A percentile compares a stretch with the other conserved stretches of the same genome.
phyloP scores from a whole-genome alignment of 2,888 invertebrate genomes.

The Rugalucina vietnamica region DNA sequence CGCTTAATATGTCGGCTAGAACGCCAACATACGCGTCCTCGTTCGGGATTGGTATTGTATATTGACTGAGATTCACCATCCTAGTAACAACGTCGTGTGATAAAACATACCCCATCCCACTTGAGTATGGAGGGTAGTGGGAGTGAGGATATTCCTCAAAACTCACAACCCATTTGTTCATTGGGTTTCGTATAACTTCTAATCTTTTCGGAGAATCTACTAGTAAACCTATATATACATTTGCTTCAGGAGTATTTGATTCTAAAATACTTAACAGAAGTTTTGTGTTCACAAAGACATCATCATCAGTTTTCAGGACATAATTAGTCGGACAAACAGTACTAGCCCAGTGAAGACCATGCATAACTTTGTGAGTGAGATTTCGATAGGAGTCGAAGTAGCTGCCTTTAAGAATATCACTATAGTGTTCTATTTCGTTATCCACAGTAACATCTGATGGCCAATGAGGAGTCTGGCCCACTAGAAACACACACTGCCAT shows the following conservation, averaged over 20 bases:
- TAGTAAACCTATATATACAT: constrained; percentile 81
- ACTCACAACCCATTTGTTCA: constrained; percentile 79
- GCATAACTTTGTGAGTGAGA: constrained; percentile 79
- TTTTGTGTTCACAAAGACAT: constrained; percentile 79
- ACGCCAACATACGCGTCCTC: constrained; percentile 83
- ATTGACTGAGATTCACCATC: constrained; percentile 70
- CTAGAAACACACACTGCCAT: constrained; percentile 79
- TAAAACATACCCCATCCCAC: constrained; percentile 82
- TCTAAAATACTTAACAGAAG: constrained; percentile 68
- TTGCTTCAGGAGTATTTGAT: constrained; percentile 57
- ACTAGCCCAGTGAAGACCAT: constrained; percentile 77
- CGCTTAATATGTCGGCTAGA: constrained; percentile 71
- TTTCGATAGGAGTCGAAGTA: constrained; percentile 81
- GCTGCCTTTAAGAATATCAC: constrained; percentile 79
- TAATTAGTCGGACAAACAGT: constrained; percentile 70
- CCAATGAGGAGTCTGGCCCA: constrained; percentile 64
- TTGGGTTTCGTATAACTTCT: constrained; percentile 75
- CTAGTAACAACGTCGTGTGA: constrained; percentile 75
- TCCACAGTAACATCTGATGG: constrained; percentile 39
- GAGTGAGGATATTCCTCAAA: constrained; percentile 69
- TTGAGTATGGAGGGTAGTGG: constrained; percentile 80
- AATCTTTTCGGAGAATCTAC: constrained; percentile 61
- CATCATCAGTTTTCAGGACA: constrained; percentile 82
- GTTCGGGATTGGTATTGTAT: constrained; percentile 77
- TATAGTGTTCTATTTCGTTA: constrained; percentile 61